Base-by-base conservation (phyloP, 2,888 invertebrate species). In the Cancer borealis region DNA sequence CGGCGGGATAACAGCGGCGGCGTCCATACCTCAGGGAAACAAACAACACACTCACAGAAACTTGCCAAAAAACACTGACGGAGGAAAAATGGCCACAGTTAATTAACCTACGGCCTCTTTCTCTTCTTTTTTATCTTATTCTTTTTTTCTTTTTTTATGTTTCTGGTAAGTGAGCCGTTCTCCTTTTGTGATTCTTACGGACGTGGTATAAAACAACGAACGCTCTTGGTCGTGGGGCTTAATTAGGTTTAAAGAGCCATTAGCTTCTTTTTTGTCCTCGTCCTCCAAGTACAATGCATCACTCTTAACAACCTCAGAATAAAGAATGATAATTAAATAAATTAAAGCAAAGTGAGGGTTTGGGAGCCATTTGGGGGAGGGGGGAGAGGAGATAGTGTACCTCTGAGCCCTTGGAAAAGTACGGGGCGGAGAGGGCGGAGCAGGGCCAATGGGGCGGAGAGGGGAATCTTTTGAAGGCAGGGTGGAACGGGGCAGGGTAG, bases 31-130 rank as follows among this genome's bases (percentile, higher is more conserved):
- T 66, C 60, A 21, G 60, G 17, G 60, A 66, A 66, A 66, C 60
- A 66, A 66, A 66, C 12, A 17, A 66, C 54, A 54, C 60, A 66
- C 60, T 66, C 60, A 66, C 60, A 66, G 17, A 66, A 66, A 66
- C 60, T 14, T 66, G 60, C 60, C 60, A 66, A 66, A 66, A 66
- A 66, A 66, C 60, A 66, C 60, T 66, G 60, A 66, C 60, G 60
- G 17, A 66, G 60, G 21, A 66, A 66, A 66, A 66, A 66, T 66
- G 60, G 17, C 60, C 60, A 66, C 60, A 66, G 60, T 66, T 66
- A 66, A 66, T 66, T 66, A 66, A 66, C 60, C 17, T 66, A 66
- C 60, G 60, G 60, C 21, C 60, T 66, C 60, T 66, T 21, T 66
- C 60, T 21, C 17, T 21, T 66, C 21, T 1, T 66, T 66, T 66